Conservation (phyloP, 2,888 invertebrate species). For the Seira sanloemensis region DNA sequence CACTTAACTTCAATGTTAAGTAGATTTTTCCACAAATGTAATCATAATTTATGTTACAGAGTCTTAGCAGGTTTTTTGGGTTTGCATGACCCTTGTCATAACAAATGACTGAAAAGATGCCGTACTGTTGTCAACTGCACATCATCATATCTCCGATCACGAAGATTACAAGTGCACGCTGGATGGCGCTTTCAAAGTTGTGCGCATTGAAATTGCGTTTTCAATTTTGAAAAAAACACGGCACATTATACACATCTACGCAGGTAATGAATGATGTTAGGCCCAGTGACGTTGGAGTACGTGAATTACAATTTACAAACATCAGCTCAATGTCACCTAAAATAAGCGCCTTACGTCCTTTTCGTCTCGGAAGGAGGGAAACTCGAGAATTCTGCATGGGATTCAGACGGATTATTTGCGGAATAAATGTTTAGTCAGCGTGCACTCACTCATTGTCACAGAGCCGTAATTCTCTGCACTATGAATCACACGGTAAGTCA, state of each 20-base stretch:
- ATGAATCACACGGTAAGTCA: background rate
- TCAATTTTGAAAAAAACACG: background rate
- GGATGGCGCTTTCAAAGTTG: background rate
- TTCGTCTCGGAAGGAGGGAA: background rate
- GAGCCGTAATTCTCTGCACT: background rate
- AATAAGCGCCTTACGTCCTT: background rate
- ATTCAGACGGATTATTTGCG: too few relatives aligned
- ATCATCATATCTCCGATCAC: background rate
- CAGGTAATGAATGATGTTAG: too few relatives aligned
- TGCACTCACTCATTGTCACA: background rate
- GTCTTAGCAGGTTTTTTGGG: background rate
- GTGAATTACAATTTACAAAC: conserved; percentile 1
- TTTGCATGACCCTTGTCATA: conserved; percentile 54
- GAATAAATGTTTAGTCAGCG: background rate
- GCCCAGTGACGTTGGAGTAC: too few relatives aligned
- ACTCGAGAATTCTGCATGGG: background rate
- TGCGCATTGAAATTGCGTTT: background rate
- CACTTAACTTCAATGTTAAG: conserved; percentile 40
- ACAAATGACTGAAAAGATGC: conserved; percentile 1
- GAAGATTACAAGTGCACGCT: background rate
- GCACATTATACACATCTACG: background rate
- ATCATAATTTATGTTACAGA: background rate
- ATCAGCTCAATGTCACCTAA: conserved; percentile 55
- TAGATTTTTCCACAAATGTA: background rate
- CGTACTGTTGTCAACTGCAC: background rate